Evolutionary conservation across 2,888 invertebrate genomes (phyloP).

Genomic region (Sepiola atlantica): DNA sequence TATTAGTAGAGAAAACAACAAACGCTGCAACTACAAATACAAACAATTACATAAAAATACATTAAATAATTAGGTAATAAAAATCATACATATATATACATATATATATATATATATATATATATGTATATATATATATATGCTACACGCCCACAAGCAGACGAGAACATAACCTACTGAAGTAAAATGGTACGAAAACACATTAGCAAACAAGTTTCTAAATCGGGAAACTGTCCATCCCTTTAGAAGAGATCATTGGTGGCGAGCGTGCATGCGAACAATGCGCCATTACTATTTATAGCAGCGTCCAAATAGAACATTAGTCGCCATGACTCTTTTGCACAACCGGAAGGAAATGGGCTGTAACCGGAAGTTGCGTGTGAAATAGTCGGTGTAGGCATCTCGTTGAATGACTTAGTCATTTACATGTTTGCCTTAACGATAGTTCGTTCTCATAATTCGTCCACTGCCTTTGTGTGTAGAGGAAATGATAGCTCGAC

Average conservation of each 20-base stretch:
- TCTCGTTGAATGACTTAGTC: neutral
- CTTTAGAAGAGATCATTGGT: neutral
- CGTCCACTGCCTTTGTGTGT: neutral
- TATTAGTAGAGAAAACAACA: too few relatives aligned
- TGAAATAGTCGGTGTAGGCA: slow-evolving; percentile 2
- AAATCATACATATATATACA: too few relatives aligned
- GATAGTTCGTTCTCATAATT: neutral
- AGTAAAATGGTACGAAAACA: neutral
- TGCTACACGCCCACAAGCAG: neutral
- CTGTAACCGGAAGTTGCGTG: neutral
- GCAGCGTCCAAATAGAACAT: neutral
- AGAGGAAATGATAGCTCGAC: slow-evolving; percentile 2
- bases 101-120: too few relatives aligned
- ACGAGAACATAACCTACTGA: neutral
- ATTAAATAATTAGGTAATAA: too few relatives aligned
- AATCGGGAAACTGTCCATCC: neutral
- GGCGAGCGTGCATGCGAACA: neutral
- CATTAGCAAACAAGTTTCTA: neutral
- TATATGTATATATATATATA: too few relatives aligned
- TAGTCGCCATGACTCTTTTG: neutral
- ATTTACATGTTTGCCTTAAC: neutral
- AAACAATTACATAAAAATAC: too few relatives aligned
- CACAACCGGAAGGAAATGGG: slow-evolving; percentile 2
- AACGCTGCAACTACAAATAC: too few relatives aligned
- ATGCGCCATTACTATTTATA: slow-evolving; percentile 32